phyloP scores from a whole-genome alignment of 1,140 invertebrate species.

The Bactericera cockerelli region DNA sequence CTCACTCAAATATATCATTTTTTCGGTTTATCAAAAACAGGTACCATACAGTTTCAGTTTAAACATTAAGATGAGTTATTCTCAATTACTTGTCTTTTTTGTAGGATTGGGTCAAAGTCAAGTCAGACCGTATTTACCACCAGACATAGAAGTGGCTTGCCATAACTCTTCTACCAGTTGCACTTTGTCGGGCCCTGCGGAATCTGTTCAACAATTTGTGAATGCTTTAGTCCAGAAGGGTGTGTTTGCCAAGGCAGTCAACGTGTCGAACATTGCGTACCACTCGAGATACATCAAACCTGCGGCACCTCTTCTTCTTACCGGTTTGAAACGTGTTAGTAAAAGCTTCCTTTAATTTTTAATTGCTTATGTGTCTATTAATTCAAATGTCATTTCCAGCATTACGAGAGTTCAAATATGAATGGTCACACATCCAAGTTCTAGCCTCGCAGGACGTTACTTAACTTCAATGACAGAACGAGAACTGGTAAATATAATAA shows the following conservation, averaged over 20 bases:
- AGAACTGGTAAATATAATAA: no score
- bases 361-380: no score
- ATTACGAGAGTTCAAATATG: no score
- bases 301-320: constrained; percentile 34
- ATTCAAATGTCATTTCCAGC: no score
- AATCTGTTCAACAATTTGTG: constrained; percentile 51
- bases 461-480: no score
- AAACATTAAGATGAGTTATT: no score
- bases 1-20: no score
- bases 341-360: constrained; percentile 25
- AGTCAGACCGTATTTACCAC: constrained; percentile 29
- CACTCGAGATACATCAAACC: constrained; percentile 41
- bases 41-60: no score
- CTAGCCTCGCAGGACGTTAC: no score
- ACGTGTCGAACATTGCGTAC: constrained; percentile 67
- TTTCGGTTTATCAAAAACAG: no score
- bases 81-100: no score
- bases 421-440: no score
- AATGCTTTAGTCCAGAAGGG: constrained; percentile 47
- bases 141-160: constrained; percentile 61
- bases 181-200: constrained; percentile 69
- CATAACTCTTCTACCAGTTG: constrained; percentile 47
- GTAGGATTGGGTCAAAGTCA: constrained; percentile 12
- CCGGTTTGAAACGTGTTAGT: constrained; percentile 30
- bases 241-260: constrained; percentile 68